Evolutionary conservation across 1,140 invertebrate species (phyloP), one percentile per base, ranked within the genome.

Genomic region (Vollenhovia emeryi): DNA sequence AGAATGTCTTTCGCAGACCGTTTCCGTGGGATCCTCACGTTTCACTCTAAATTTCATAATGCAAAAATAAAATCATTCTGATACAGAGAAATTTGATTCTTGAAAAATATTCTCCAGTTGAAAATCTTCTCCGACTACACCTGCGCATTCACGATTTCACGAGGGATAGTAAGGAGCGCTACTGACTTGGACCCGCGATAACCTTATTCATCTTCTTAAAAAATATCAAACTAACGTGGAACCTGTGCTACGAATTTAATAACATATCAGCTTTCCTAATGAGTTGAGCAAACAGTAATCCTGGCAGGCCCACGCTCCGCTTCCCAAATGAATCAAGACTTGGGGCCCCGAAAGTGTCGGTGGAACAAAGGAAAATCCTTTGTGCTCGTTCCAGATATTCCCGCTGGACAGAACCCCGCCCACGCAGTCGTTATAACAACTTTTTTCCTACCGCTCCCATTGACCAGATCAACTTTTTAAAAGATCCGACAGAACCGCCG

Each of bases 221-320:
- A 64, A 64, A 21, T 52, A 66, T 7, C 24, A 78, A 85, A 55
- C 13, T n/a, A 75, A 57, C 43, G 18, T 6, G 57, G 15, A 55
- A 45, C 11, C 89, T 78, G 73, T 84, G n/a, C n/a, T 87, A 78
- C 78, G 69, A 88, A 89, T 88, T 89, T 88, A 90, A 89, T 89
- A 89, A 91, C 87, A 87, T 84, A 89, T 89, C 86, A 84, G 50
- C 55, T 43, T 68, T 48, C 33, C 84, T 92, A 92, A 92, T 91
- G 91, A 92, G 90, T 88, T 87, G 86, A 91, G 86, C 88, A 92
- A 92, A 90, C 86, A 91, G 68, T 57, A 75, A 75, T 48, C 74
- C 59, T 9, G 45, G 27, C 76, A 48, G 43, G 62, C 36, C 27
- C 43, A 62, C 60, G 62, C 21, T 45, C 36, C 57, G 50, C 59